Conservation (phyloP, 1,140 invertebrate genomes). For the Alviniconcha marisindica region DNA sequence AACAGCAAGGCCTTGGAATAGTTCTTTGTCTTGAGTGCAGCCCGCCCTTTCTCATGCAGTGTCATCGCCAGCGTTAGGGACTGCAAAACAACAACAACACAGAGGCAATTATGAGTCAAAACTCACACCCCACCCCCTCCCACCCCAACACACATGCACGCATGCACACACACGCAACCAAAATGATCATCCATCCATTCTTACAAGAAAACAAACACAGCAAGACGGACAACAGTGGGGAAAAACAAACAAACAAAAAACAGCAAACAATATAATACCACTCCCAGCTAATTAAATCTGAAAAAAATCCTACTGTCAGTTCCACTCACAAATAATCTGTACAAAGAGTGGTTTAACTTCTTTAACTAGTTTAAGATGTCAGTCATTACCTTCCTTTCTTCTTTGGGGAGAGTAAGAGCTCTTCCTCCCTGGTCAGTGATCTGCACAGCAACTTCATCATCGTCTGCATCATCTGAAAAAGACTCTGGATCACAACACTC, state of each 20-base stretch:
- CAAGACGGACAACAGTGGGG: background rate
- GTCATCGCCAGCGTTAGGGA: conserved; percentile 85
- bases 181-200: background rate
- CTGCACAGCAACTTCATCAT: conserved; percentile 76
- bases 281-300: too few relatives aligned
- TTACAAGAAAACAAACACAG: background rate
- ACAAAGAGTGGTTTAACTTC: too few relatives aligned
- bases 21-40: conserved; percentile 82
- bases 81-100: conserved; percentile 59
- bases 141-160: too few relatives aligned
- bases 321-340: too few relatives aligned
- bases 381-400: conserved; percentile 76
- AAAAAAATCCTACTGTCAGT: too few relatives aligned
- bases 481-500: too few relatives aligned
- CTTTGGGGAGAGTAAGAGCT: conserved; percentile 81
- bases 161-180: too few relatives aligned
- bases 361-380: too few relatives aligned
- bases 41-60: conserved; percentile 85
- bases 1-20: conserved; percentile 84
- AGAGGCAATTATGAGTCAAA: background rate
- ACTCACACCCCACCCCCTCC: background rate
- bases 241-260: too few relatives aligned
- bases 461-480: conserved; percentile 57
- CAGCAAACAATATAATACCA: too few relatives aligned
- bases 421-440: conserved; percentile 88